Evolutionary conservation across 2,113 vertebrate genomes (phyloP).

Genomic region (Tringa solitaria): DNA sequence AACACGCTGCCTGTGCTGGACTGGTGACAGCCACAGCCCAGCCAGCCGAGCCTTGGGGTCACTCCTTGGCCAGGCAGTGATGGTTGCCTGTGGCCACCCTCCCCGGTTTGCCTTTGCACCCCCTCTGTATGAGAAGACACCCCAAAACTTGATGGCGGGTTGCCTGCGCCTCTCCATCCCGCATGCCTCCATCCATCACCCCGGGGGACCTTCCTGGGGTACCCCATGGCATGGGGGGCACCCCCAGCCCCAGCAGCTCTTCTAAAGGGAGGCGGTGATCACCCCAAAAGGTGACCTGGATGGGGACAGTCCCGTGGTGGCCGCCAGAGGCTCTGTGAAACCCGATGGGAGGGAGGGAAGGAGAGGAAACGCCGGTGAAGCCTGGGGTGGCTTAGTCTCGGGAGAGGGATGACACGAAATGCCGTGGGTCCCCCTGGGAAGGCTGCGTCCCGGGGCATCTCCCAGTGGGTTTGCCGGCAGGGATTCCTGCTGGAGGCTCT

Average conservation of each 20-base stretch:
- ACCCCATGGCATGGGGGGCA: not conserved
- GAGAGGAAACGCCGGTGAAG: not conserved
- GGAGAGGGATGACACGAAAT: not conserved
- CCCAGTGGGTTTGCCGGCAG: not conserved
- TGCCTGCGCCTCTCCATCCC: accelerated
- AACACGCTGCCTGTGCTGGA: accelerated
- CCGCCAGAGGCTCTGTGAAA: not conserved
- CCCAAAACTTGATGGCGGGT: not conserved
- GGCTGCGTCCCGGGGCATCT: not conserved
- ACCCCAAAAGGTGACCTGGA: not conserved
- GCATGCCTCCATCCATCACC: accelerated
- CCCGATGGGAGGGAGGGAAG: not conserved
- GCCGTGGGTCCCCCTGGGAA: accelerated
- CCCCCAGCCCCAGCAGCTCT: not conserved
- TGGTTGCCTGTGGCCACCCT: not conserved
- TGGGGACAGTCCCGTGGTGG: not conserved
- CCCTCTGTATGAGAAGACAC: not conserved
- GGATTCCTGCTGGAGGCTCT: not conserved
- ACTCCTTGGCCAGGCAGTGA: accelerated
- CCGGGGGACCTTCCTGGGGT: not conserved
- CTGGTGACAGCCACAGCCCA: not conserved
- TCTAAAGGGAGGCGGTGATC: not conserved
- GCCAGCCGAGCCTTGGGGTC: not conserved
- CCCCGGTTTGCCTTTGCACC: accelerated
- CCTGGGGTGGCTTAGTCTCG: not conserved